Evolutionary conservation across 1,140 invertebrate species (phyloP).

Genomic region (Pseudomyrmex flavicornis): DNA sequence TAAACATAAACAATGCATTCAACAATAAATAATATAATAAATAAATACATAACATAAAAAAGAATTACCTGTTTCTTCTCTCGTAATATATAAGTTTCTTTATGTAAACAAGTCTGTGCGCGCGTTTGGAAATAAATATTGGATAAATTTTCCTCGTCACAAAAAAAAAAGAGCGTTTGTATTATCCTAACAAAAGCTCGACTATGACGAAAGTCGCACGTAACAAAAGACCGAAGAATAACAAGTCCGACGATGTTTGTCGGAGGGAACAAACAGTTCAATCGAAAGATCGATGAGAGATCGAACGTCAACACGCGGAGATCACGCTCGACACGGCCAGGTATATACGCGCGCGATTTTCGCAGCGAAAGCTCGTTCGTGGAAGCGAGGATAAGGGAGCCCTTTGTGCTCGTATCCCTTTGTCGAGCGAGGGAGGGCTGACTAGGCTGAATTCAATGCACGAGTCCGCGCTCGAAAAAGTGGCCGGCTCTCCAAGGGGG

Average conservation of each 20-base stretch:
- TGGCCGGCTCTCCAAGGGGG: constrained; percentile 27
- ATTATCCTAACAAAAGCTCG: neutral
- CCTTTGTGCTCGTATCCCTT: constrained; percentile 48
- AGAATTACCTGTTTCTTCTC: too few relatives aligned
- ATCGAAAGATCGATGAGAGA: constrained; percentile 58
- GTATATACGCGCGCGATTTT: constrained; percentile 49
- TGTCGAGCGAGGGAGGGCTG: constrained; percentile 34
- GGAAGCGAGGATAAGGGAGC: constrained; percentile 46
- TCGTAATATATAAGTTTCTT: neutral
- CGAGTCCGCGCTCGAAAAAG: constrained; percentile 25
- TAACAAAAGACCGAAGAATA: constrained; percentile 45
- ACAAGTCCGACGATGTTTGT: constrained; percentile 28
- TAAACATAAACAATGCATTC: neutral
- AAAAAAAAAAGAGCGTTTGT: neutral
- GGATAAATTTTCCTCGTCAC: neutral
- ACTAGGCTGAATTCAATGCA: constrained; percentile 44
- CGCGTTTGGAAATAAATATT: neutral
- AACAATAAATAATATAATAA: neutral
- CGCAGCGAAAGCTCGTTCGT: constrained; percentile 55
- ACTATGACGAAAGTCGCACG: constrained; percentile 12
- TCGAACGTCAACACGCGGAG: constrained; percentile 61
- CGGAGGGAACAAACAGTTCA: constrained; percentile 5
- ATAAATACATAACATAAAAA: neutral
- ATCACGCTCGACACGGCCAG: constrained; percentile 17
- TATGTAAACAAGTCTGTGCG: neutral